Percentiles rank a stretch among this genome's conserved stretches.
Evolutionary conservation across 1,140 invertebrate genomes (phyloP).

Genomic region (Amyelois transitella): DNA sequence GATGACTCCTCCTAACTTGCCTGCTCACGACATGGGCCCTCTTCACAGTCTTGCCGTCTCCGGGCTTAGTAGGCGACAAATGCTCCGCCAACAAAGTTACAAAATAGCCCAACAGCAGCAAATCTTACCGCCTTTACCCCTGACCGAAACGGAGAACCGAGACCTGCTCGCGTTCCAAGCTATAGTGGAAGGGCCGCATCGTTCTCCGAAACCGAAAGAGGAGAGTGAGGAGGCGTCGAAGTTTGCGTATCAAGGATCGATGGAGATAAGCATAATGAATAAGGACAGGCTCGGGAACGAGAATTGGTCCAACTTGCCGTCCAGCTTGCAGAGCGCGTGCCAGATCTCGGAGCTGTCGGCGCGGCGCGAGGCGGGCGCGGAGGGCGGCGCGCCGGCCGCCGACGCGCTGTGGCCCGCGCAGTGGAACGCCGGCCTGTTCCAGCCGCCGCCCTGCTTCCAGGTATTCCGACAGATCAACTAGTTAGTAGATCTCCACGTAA

Average conservation of each 20-base stretch:
- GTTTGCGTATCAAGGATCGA: conserved; percentile 66
- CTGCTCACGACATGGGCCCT: conserved; percentile 48
- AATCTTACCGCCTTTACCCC: conserved; percentile 76
- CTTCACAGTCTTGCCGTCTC: conserved; percentile 60
- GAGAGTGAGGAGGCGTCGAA: conserved; percentile 52
- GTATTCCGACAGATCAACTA: conserved; percentile 76
- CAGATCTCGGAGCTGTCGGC: conserved; percentile 75
- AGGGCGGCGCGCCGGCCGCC: conserved; percentile 21
- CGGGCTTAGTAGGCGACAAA: conserved; percentile 78
- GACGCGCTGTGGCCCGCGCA: conserved; percentile 62
- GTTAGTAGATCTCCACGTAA: conserved; percentile 44
- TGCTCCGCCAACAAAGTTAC: conserved; percentile 86
- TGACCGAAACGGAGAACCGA: conserved; percentile 76
- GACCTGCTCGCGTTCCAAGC: conserved; percentile 77
- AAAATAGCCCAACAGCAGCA: conserved; percentile 86
- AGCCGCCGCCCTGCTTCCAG: conserved; percentile 71
- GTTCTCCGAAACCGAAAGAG: conserved; percentile 51
- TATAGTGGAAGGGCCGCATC: conserved; percentile 71
- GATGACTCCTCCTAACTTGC: conserved; percentile 76
- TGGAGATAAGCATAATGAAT: conserved; percentile 71
- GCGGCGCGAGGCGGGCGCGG: conserved; percentile 38
- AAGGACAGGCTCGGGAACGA: conserved; percentile 71
- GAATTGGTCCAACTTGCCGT: conserved; percentile 76
- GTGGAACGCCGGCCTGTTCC: conserved; percentile 64
- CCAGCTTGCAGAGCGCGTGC: conserved; percentile 76